These are phyloP conservation scores for Ectemnius cavifrons DNA, from an alignment of 2,888 invertebrate genomes.

Conservation along the genomic window DNA sequence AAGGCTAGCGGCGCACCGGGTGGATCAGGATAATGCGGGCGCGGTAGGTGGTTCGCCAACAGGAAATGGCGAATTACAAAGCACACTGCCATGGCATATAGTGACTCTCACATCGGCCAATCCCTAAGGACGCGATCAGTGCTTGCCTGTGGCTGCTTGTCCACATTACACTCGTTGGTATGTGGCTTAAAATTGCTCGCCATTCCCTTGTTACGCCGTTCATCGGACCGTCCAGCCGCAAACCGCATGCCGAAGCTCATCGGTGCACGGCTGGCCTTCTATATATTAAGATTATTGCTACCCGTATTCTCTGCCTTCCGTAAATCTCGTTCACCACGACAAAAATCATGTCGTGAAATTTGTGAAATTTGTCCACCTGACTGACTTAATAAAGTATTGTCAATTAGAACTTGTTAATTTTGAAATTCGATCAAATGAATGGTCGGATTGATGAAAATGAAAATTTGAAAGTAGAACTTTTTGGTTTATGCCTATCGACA, in stretches of 20 bases:
- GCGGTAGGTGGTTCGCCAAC: slow-evolving; percentile 30
- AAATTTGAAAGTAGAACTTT: no score
- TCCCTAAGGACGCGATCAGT: slow-evolving; percentile 21
- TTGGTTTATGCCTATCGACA: no score
- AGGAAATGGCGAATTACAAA: slow-evolving; percentile 66
- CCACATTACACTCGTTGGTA: slow-evolving; percentile 55
- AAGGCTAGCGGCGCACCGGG: slow-evolving; percentile 29
- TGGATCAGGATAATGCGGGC: slow-evolving; percentile 31
- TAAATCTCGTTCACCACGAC: background rate
- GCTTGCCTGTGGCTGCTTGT: slow-evolving; percentile 22
- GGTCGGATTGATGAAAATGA: no score
- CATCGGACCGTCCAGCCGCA: slow-evolving; percentile 72
- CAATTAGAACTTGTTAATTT: no score
- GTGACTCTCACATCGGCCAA: slow-evolving; percentile 38
- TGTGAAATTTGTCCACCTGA: no score
- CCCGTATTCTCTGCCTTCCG: slow-evolving; percentile 44
- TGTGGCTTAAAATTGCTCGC: slow-evolving; percentile 57
- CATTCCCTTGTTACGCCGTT: slow-evolving; percentile 65
- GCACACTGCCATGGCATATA: slow-evolving; percentile 47
- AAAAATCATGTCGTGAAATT: no score
- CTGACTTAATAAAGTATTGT: no score
- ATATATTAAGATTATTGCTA: slow-evolving; percentile 59
- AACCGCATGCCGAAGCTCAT: slow-evolving; percentile 66
- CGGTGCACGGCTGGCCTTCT: slow-evolving; percentile 45
- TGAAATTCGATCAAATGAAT: no score